Conservation (phyloP, 1,140 invertebrate genomes). For the Drosophila ohnishii region DNA sequence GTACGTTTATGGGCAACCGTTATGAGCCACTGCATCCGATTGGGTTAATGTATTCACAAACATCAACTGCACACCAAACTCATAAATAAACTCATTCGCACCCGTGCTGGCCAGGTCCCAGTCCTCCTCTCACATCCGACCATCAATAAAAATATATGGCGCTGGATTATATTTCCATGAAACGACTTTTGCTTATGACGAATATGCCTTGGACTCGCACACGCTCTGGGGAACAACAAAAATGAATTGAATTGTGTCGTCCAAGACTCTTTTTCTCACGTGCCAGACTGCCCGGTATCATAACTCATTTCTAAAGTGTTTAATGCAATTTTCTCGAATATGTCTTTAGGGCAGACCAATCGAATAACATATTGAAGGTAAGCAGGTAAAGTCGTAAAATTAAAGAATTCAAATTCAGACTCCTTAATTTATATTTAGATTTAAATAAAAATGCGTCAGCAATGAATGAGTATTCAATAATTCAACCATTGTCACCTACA, state of each 20-base stretch:
- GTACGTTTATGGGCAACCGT: constrained; percentile 2
- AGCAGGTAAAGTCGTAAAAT: too few relatives aligned
- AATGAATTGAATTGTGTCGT: constrained; percentile 31
- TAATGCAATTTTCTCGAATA: constrained; percentile 9
- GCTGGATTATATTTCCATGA: constrained; percentile 10
- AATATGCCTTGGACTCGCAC: constrained; percentile 15
- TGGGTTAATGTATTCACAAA: constrained; percentile 47
- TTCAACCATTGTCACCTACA: constrained; percentile 10
- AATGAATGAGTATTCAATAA: constrained; percentile 10
- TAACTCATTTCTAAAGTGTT: constrained; percentile 27
- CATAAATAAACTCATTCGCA: constrained; percentile 52
- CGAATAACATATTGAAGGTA: too few relatives aligned
- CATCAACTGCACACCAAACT: constrained; percentile 36
- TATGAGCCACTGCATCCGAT: constrained; percentile 23
- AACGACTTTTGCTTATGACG: constrained; percentile 17
- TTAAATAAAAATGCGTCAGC: background rate
- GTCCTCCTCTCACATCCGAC: background rate
- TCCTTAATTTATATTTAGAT: background rate
- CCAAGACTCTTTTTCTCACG: constrained; percentile 11
- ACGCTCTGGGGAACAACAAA: constrained; percentile 37
- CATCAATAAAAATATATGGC: constrained; percentile 38
- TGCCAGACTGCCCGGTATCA: background rate
- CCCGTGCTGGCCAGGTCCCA: constrained; percentile 25
- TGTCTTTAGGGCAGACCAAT: background rate
- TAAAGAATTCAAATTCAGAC: too few relatives aligned